Evolutionary conservation across 2,888 invertebrate genomes (phyloP).

Genomic region (Ophioninae sp.): DNA sequence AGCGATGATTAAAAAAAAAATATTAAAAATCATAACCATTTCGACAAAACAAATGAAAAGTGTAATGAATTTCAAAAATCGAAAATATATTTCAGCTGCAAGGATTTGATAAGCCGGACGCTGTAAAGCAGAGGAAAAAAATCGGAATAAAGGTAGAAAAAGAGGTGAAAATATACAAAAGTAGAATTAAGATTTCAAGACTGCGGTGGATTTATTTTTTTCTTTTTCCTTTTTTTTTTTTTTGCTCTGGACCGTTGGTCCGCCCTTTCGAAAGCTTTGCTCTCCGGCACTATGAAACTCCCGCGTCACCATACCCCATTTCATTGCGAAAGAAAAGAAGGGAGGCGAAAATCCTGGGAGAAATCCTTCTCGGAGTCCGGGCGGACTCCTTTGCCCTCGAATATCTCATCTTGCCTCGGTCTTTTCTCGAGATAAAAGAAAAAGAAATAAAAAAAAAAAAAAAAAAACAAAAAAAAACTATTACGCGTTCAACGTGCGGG

Average conservation of each 20-base stretch:
- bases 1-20: too few species aligned
- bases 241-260: conserved; percentile 25
- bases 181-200: conserved; percentile 56
- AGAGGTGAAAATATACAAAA: conserved; percentile 38
- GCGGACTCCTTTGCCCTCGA: conserved; percentile 25
- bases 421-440: too few species aligned
- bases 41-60: too few species aligned
- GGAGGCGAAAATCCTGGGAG: conserved; percentile 49
- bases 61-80: too few species aligned
- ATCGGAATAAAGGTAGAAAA: conserved; percentile 4
- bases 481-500: too few species aligned
- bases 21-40: too few species aligned
- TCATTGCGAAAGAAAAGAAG: conserved; percentile 40
- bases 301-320: conserved; percentile 10
- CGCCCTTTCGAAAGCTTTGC: conserved; percentile 21
- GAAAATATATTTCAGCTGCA: too few species aligned
- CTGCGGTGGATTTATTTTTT: conserved; percentile 14
- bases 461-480: too few species aligned
- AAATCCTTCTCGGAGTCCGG: conserved; percentile 42
- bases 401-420: conserved; percentile 41
- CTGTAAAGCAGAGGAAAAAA: conserved; percentile 16
- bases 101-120: too few species aligned
- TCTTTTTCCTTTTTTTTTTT: conserved; percentile 19
- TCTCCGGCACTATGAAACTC: conserved; percentile 31
- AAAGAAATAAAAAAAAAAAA: too few species aligned